Conservation (phyloP, 2,888 invertebrate genomes). For the Nephrocerus scutellatus region DNA sequence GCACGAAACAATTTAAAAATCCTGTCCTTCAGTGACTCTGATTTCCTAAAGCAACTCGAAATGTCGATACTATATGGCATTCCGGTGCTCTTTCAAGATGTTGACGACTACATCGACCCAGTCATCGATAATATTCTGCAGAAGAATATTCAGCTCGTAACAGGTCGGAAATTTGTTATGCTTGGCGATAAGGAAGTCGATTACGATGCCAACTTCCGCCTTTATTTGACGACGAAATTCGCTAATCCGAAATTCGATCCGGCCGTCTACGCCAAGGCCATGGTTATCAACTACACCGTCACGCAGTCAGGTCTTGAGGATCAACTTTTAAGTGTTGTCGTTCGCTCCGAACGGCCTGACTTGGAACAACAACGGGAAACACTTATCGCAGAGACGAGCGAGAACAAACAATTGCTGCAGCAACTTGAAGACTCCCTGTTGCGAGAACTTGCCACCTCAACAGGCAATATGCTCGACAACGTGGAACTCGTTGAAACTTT, state of each 20-base stretch:
- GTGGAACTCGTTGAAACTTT: slow-evolving; percentile 76
- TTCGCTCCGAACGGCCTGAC: slow-evolving; percentile 77
- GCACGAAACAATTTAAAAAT: slow-evolving; percentile 70
- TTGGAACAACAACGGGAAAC: slow-evolving; percentile 80
- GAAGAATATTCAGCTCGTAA: slow-evolving; percentile 70
- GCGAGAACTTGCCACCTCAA: slow-evolving; percentile 74
- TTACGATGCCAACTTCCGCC: slow-evolving; percentile 77
- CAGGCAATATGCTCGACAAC: slow-evolving; percentile 90
- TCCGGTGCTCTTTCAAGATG: slow-evolving; percentile 83
- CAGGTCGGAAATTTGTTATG: slow-evolving; percentile 74
- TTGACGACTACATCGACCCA: slow-evolving; percentile 88
- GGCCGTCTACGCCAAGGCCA: slow-evolving; percentile 76
- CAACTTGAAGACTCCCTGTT: slow-evolving; percentile 80
- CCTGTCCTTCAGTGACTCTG: slow-evolving; percentile 74
- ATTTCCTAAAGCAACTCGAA: slow-evolving; percentile 80
- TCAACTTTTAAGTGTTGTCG: slow-evolving; percentile 82
- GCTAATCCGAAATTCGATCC: slow-evolving; percentile 84
- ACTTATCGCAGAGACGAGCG: slow-evolving; percentile 76
- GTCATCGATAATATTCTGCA: slow-evolving; percentile 81
- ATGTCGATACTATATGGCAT: slow-evolving; percentile 84
- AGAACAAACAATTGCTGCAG: slow-evolving; percentile 75
- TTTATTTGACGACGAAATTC: slow-evolving; percentile 85
- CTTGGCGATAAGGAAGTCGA: slow-evolving; percentile 86
- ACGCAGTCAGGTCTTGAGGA: slow-evolving; percentile 83
- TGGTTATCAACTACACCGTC: slow-evolving; percentile 88